Evolutionary conservation across 1,140 invertebrate genomes (phyloP).

Genomic region (Medauroidea extradentata): DNA sequence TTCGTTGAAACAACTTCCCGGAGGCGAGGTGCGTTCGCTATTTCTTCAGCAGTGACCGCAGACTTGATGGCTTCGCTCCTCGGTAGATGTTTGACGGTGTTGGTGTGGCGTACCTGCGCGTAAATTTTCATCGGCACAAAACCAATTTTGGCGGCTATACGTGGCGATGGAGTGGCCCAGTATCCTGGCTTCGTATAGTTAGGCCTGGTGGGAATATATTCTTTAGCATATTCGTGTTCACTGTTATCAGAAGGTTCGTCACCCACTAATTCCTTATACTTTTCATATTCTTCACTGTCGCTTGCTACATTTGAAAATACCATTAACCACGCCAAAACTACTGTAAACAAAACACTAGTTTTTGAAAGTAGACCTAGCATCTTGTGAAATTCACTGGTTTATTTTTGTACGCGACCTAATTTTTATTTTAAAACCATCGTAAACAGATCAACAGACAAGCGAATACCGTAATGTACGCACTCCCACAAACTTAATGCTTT

Average conservation of each 20-base stretch:
- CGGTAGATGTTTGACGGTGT: constrained; percentile 56
- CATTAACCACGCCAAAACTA: no score
- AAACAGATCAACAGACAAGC: no score
- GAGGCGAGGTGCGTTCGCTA: constrained; percentile 55
- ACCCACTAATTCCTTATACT: not conserved
- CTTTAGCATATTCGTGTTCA: constrained; percentile 42
- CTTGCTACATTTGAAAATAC: no score
- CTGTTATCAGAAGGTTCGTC: constrained; percentile 18
- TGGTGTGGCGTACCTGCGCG: constrained; percentile 46
- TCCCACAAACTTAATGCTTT: no score
- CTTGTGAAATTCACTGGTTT: no score
- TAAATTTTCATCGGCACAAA: constrained; percentile 64
- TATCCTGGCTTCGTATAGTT: constrained; percentile 46
- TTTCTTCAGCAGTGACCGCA: constrained; percentile 54
- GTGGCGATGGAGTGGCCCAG: constrained; percentile 45
- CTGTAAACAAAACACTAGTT: no score
- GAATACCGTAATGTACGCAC: no score
- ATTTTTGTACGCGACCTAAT: no score
- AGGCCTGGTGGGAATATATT: constrained; percentile 44
- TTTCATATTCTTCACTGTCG: no score
- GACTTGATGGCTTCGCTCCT: constrained; percentile 48
- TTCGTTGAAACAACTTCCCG: constrained; percentile 61
- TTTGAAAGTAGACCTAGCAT: no score
- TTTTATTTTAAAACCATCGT: no score
- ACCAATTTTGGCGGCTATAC: constrained; percentile 42